Conservation (phyloP, 1,140 invertebrate species). For the Sitophilus oryzae region DNA sequence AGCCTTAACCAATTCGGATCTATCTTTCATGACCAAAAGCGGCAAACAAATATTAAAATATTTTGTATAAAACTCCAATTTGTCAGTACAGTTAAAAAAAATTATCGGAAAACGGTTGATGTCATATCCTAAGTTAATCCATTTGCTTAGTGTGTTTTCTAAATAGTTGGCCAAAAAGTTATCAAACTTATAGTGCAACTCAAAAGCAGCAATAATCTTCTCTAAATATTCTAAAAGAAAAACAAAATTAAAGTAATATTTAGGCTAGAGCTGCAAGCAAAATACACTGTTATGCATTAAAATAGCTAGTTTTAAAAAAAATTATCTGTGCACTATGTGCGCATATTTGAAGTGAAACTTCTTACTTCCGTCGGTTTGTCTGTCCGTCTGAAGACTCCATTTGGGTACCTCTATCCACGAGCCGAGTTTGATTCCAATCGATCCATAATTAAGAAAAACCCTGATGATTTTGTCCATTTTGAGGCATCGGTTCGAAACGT, state of each 20-base stretch:
- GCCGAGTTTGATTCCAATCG: too few relatives aligned
- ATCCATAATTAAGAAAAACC: too few relatives aligned
- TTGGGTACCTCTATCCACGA: too few relatives aligned
- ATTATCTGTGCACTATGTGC: too few relatives aligned
- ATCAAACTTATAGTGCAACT: constrained; percentile 5
- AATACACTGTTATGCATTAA: too few relatives aligned
- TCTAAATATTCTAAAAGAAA: constrained; percentile 10
- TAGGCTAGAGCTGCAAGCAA: too few relatives aligned
- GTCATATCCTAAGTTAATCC: constrained; percentile 25
- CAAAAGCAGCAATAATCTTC: not conserved
- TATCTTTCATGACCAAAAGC: constrained; percentile 38
- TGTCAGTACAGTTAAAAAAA: constrained; percentile 37
- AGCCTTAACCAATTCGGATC: constrained; percentile 26
- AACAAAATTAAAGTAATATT: constrained; percentile 9
- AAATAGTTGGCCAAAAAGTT: constrained; percentile 45
- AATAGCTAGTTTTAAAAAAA: too few relatives aligned
- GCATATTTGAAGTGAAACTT: too few relatives aligned
- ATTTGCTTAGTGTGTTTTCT: constrained; percentile 35
- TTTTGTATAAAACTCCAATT: constrained; percentile 43
- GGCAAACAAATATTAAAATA: constrained; percentile 42
- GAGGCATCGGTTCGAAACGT: too few relatives aligned
- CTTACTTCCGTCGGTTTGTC: too few relatives aligned
- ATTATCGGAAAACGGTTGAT: constrained; percentile 39
- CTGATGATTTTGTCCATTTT: too few relatives aligned
- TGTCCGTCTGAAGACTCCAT: too few relatives aligned